Evolutionary conservation across 1,140 invertebrate genomes (phyloP).

Genomic region (Leptopilina clavipes): DNA sequence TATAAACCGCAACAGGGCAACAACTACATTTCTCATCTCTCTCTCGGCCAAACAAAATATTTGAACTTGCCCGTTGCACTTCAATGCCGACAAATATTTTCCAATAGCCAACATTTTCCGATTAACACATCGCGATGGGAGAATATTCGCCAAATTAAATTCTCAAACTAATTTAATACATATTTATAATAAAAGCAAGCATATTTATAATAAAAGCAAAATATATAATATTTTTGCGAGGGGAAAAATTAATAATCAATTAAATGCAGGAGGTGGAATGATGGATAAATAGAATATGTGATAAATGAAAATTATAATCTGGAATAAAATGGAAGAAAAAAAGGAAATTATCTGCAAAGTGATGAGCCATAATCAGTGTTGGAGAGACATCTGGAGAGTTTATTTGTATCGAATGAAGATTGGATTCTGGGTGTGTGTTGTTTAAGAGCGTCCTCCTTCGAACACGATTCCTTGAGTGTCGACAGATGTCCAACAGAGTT

Average conservation of each 20-base stretch:
- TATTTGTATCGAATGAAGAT: not conserved
- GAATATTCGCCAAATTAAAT: not conserved
- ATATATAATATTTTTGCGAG: too few relatives aligned
- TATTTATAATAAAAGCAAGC: too few relatives aligned
- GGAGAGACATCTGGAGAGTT: not conserved
- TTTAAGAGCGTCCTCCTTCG: not conserved
- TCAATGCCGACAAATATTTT: not conserved
- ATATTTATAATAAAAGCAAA: too few relatives aligned
- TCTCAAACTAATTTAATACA: not conserved
- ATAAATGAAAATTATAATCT: too few relatives aligned
- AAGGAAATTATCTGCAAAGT: too few relatives aligned
- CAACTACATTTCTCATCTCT: constrained; percentile 27
- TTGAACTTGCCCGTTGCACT: not conserved
- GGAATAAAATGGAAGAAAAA: too few relatives aligned
- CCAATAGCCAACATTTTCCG: constrained; percentile 39
- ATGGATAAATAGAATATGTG: too few relatives aligned
- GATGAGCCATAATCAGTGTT: too few relatives aligned
- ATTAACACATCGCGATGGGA: constrained; percentile 40
- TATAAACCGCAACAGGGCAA: constrained; percentile 56
- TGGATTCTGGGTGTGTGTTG: too few relatives aligned
- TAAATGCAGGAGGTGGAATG: too few relatives aligned
- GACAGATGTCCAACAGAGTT: constrained; percentile 56
- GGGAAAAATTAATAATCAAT: too few relatives aligned
- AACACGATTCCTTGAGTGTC: constrained; percentile 38
- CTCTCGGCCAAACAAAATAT: not conserved